These are phyloP conservation scores for Prunella fulvescens DNA, from an alignment of 2,113 vertebrate genomes.

Conservation along the genomic window DNA sequence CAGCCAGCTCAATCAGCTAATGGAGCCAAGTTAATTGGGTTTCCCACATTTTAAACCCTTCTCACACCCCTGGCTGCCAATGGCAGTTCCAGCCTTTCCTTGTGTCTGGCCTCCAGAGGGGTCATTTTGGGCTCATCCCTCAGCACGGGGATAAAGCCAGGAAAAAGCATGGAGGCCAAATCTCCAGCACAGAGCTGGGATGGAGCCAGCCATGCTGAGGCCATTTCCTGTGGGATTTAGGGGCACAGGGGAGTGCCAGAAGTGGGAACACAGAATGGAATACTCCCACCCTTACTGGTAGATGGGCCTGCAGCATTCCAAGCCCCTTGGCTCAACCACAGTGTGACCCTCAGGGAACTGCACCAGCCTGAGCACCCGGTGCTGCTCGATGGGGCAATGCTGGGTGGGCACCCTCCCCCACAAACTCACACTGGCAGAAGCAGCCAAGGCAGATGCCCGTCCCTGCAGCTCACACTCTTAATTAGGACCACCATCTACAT, in stretches of 20 bases:
- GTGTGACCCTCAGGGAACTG: not conserved
- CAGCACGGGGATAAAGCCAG: not conserved
- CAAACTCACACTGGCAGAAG: not conserved
- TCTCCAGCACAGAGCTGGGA: not conserved
- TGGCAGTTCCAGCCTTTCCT: not conserved
- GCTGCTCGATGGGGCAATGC: fast-evolving
- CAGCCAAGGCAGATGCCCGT: fast-evolving
- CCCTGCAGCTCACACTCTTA: not conserved
- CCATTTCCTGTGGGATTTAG: not conserved
- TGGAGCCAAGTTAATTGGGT: not conserved
- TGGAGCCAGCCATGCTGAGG: not conserved
- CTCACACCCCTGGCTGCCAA: not conserved
- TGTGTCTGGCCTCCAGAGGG: not conserved
- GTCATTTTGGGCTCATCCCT: not conserved
- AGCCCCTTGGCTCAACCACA: fast-evolving
- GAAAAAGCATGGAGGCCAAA: not conserved
- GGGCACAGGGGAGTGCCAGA: not conserved
- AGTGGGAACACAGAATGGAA: not conserved
- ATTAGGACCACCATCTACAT: not conserved
- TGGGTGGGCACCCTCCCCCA: not conserved
- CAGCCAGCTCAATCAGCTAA: slow-evolving; percentile 11
- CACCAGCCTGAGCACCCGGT: not conserved
- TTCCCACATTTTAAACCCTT: not conserved
- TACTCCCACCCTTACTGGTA: not conserved
- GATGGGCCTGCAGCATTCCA: not conserved